These are phyloP conservation scores for Polypterus senegalus DNA, from an alignment of 2,113 vertebrate genomes.

Conservation along the genomic window DNA sequence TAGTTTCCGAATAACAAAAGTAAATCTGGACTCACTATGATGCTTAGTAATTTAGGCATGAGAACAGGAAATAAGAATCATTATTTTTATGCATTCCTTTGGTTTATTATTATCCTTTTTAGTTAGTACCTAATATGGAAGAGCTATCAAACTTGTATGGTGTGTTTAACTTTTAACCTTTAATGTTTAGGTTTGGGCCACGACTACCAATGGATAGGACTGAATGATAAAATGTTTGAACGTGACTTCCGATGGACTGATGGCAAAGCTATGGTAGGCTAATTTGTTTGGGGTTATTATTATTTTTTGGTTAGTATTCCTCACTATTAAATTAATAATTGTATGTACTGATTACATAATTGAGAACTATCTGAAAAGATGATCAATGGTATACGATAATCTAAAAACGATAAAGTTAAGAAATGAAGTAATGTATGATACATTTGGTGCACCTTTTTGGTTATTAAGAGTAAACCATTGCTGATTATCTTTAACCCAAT, in stretches of 20 bases:
- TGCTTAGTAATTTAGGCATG: constrained; percentile 1
- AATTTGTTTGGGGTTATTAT: not conserved
- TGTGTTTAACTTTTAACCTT: constrained; percentile 26
- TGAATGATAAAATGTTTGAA: constrained; percentile 98
- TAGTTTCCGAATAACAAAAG: no score
- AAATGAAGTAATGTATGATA: no score
- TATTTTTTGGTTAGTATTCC: no score
- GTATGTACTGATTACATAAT: no score
- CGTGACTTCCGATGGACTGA: constrained; percentile 95
- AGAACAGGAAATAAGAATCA: constrained; percentile 33
- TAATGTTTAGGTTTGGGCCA: constrained; percentile 69
- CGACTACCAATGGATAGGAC: constrained; percentile 96
- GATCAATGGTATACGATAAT: no score
- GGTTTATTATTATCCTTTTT: constrained; percentile 19
- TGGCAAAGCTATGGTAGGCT: constrained; percentile 75
- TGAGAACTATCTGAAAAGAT: no score
- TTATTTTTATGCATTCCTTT: constrained; percentile 21
- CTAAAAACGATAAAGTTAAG: no score
- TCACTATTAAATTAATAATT: no score
- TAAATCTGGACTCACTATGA: no score
- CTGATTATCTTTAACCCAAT: no score
- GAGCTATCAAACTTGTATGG: constrained; percentile 22
- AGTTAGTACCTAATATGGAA: constrained; percentile 26
- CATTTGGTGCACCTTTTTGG: no score
- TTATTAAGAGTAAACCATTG: no score